Percentiles rank a stretch among this genome's conserved stretches.
These are phyloP conservation scores for Agrochola lychnidis DNA, from an alignment of 2,888 invertebrate genomes.

Conservation along the genomic window DNA sequence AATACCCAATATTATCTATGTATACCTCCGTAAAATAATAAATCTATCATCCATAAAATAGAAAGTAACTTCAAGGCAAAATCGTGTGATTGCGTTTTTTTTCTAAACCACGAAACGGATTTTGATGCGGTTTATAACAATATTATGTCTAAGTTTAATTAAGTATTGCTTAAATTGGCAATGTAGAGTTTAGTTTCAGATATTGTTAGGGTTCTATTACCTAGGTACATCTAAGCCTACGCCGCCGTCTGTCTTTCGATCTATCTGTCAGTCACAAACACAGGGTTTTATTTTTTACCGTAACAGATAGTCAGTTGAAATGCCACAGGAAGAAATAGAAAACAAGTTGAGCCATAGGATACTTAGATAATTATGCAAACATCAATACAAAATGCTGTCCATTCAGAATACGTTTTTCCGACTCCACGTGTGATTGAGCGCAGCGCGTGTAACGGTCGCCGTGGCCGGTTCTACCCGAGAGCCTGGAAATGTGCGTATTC, in stretches of 20 bases:
- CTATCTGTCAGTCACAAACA: neutral
- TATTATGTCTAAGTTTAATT: neutral
- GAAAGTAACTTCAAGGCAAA: no score
- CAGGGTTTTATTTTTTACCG: neutral
- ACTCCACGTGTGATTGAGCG: conserved; percentile 29
- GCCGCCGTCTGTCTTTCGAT: neutral
- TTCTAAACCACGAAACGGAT: no score
- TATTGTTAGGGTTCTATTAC: no score
- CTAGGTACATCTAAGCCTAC: no score
- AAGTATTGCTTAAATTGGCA: no score
- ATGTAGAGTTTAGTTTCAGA: no score
- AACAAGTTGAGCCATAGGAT: neutral
- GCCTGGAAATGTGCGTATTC: neutral
- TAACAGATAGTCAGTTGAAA: neutral
- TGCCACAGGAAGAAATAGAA: neutral
- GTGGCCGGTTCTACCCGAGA: conserved; percentile 15
- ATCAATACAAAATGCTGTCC: conserved; percentile 12
- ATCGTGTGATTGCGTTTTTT: no score
- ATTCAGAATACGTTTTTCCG: conserved; percentile 20
- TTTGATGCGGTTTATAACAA: neutral
- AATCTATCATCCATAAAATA: no score
- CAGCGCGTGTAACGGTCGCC: conserved; percentile 22
- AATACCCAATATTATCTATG: no score
- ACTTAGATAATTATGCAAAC: neutral
- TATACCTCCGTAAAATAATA: no score